A percentile compares a stretch with the other conserved stretches of the same genome.
phyloP scores from a whole-genome alignment of 2,797 vertebrate genomes.

The Pteronotus mesoamericanus region DNA sequence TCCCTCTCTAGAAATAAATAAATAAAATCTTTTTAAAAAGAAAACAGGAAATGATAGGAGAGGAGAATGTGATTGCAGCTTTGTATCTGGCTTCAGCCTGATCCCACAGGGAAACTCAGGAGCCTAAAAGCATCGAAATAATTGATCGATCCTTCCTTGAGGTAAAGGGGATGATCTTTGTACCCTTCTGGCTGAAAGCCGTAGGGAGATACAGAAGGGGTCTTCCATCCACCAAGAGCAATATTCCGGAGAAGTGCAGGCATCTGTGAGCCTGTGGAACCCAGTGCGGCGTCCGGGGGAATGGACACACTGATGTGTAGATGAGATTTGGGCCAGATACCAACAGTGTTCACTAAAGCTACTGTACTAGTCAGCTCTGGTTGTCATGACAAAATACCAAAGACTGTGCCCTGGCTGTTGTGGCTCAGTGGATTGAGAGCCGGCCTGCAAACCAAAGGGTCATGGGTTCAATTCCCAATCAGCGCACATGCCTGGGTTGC shows the following conservation, averaged over 20 bases:
- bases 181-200: neutral
- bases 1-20: too few relatives aligned
- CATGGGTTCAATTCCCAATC: too few relatives aligned
- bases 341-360: neutral
- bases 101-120: neutral
- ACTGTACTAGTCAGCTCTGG: neutral
- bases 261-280: neutral
- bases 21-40: too few relatives aligned
- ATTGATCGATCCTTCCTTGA: neutral
- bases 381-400: neutral
- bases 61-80: neutral
- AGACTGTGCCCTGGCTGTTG: too few relatives aligned
- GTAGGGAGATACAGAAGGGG: neutral
- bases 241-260: slow-evolving; percentile 1
- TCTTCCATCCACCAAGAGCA: neutral
- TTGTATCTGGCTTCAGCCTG: neutral
- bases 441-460: too few relatives aligned
- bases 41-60: neutral
- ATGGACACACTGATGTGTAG: neutral
- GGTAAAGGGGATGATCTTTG: neutral
- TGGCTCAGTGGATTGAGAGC: too few relatives aligned
- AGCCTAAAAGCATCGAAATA: neutral
- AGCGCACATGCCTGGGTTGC: too few relatives aligned
- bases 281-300: neutral
- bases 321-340: neutral